Percentiles rank a stretch among this genome's conserved stretches.
Conservation (phyloP, 1,140 invertebrate species). For the Phymorhynchus buccinoides region DNA sequence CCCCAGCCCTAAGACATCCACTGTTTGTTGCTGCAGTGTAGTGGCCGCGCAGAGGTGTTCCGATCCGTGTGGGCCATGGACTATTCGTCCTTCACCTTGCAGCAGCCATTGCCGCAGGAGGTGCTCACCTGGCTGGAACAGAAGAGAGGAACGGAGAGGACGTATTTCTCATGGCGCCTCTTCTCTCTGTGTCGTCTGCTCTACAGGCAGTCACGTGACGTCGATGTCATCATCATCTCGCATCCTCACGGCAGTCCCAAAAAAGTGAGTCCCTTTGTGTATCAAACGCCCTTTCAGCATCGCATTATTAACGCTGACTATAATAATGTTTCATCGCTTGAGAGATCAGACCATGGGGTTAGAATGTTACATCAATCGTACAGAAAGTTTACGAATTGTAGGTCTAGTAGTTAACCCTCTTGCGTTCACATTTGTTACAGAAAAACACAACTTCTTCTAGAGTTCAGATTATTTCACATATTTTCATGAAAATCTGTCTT, state of each 20-base stretch:
- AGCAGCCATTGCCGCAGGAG: conserved; percentile 19
- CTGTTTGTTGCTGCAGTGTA: conserved; percentile 2
- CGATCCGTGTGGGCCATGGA: conserved; percentile 30
- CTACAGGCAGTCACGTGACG: conserved; percentile 19
- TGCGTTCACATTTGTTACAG: too few species aligned
- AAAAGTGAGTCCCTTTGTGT: conserved; percentile 4
- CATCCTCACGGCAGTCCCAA: conserved; percentile 33
- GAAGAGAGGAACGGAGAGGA: background rate
- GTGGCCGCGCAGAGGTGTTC: background rate
- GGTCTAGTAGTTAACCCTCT: too few species aligned
- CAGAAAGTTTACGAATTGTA: too few species aligned
- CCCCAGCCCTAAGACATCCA: background rate
- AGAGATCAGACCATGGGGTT: too few species aligned
- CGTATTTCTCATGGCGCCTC: conserved; percentile 22
- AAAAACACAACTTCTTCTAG: too few species aligned
- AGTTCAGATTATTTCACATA: too few species aligned
- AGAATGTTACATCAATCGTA: too few species aligned
- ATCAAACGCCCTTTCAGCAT: too few species aligned
- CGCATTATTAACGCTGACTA: too few species aligned
- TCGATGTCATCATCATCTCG: conserved; percentile 31
- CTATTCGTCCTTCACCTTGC: conserved; percentile 34
- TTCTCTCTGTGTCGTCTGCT: conserved; percentile 26
- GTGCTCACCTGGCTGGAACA: background rate
- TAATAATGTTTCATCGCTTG: too few species aligned
- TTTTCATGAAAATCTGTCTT: too few species aligned